Evolutionary conservation across 1,140 invertebrate species (phyloP).

Genomic region (Lepidurus arcticus): DNA sequence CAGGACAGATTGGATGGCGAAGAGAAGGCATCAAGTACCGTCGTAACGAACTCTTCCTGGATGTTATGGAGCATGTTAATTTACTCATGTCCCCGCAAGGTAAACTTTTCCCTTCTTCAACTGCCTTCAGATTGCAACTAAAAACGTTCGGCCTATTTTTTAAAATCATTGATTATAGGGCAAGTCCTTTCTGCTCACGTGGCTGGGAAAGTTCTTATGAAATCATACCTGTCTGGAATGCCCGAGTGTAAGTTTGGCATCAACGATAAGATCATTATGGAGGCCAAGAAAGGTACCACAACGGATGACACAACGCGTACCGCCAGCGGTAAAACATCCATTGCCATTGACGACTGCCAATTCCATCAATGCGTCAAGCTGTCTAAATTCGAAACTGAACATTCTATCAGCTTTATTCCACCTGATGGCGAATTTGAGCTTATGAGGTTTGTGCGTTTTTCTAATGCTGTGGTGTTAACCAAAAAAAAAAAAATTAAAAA

Average conservation of each 20-base stretch:
- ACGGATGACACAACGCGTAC: constrained; percentile 79
- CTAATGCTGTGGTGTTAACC: constrained; percentile 10
- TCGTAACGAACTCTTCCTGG: constrained; percentile 96
- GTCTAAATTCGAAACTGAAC: constrained; percentile 99
- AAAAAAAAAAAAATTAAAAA: neutral
- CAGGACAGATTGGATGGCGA: constrained; percentile 99
- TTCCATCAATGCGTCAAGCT: constrained; percentile 99
- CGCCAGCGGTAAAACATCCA: constrained; percentile 74
- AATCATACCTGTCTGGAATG: constrained; percentile 99
- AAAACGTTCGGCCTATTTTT: neutral
- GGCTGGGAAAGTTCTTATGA: constrained; percentile 99
- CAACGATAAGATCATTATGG: constrained; percentile 99
- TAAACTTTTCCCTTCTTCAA: constrained; percentile 41
- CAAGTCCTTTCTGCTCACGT: constrained; percentile 99
- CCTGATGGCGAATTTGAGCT: constrained; percentile 99
- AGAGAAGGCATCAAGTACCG: constrained; percentile 99
- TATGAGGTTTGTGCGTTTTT: constrained; percentile 71
- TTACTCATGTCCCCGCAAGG: constrained; percentile 98
- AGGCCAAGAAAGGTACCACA: constrained; percentile 75
- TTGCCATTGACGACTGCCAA: constrained; percentile 99
- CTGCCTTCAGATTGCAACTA: neutral
- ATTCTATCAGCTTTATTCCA: constrained; percentile 99
- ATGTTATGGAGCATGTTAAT: constrained; percentile 99
- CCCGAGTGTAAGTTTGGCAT: constrained; percentile 99
- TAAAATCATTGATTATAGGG: constrained; percentile 52